Percentiles rank a stretch among this genome's conserved stretches.
Conservation (phyloP, 1,140 invertebrate genomes). For the Leptinotarsa lineolata region DNA sequence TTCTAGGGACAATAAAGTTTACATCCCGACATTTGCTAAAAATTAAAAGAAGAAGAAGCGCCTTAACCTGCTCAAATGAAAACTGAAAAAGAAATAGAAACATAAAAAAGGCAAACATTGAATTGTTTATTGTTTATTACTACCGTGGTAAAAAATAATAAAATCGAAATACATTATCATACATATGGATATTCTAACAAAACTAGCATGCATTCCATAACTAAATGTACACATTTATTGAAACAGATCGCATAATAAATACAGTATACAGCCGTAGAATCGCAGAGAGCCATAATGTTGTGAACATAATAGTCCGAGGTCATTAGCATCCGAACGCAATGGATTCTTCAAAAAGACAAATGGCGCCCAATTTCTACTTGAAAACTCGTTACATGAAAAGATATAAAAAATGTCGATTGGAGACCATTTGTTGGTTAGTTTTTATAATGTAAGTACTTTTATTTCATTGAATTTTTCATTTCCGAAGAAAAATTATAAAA, state of each 20-base stretch:
- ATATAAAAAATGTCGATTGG: too few species aligned
- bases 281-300: slow-evolving; percentile 54
- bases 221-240: slow-evolving; percentile 52
- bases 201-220: slow-evolving; percentile 56
- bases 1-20: slow-evolving; percentile 25
- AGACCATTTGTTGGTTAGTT: too few species aligned
- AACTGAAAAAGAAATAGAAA: slow-evolving; percentile 13
- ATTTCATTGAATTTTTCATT: too few species aligned
- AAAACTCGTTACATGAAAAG: too few species aligned
- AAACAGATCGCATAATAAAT: slow-evolving; percentile 53
- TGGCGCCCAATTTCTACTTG: too few species aligned
- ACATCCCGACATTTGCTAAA: slow-evolving; percentile 28
- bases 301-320: slow-evolving; percentile 44
- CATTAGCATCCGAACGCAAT: not conserved
- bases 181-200: slow-evolving; percentile 54
- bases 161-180: slow-evolving; percentile 56
- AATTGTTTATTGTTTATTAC: slow-evolving; percentile 49
- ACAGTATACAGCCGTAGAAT: slow-evolving; percentile 55
- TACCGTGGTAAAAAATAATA: slow-evolving; percentile 57
- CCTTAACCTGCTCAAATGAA: slow-evolving; percentile 12
- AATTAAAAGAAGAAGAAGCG: slow-evolving; percentile 12
- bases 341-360: not conserved
- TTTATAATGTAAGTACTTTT: too few species aligned
- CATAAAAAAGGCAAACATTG: slow-evolving; percentile 23
- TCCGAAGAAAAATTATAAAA: too few species aligned